Percentiles rank a stretch among this genome's conserved stretches.
Conservation (phyloP, 2,797 vertebrate species). For the Betta splendens region DNA sequence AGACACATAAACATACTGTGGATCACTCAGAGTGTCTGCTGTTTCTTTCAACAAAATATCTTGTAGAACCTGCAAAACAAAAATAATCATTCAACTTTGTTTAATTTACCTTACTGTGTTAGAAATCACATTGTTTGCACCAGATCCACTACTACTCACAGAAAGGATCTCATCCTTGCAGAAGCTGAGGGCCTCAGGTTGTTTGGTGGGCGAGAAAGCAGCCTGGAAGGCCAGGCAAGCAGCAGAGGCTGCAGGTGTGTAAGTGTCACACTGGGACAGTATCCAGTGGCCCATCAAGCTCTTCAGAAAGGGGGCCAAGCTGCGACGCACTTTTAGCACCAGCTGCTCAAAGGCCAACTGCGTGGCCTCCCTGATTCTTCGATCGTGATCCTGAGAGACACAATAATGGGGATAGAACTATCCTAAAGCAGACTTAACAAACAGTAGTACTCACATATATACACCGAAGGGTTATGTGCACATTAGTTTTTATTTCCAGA, state of each 20-base stretch:
- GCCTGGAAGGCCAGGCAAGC: conserved; percentile 91
- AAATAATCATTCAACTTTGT: neutral
- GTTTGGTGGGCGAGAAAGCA: conserved; percentile 92
- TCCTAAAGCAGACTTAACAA: conserved; percentile 5
- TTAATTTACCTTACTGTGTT: neutral
- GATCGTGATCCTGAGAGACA: conserved; percentile 89
- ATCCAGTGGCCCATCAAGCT: conserved; percentile 98
- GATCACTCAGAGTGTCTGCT: conserved; percentile 91
- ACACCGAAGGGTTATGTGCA: too few relatives aligned
- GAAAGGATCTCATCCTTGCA: conserved; percentile 95
- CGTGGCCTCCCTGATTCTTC: conserved; percentile 94
- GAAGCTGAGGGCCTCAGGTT: conserved; percentile 93
- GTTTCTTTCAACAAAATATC: conserved; percentile 96
- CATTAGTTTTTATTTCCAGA: too few relatives aligned
- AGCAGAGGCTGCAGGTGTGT: conserved; percentile 91
- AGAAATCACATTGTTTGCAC: neutral
- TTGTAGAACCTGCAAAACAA: conserved; percentile 85
- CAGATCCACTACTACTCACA: conserved; percentile 80
- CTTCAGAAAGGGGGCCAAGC: conserved; percentile 94
- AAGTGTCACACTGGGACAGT: conserved; percentile 94
- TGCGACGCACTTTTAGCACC: conserved; percentile 94
- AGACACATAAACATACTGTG: conserved; percentile 86
- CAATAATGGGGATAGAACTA: conserved; percentile 5
- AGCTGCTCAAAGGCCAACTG: conserved; percentile 96
- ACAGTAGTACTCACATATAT: neutral